Conservation (phyloP, 2,888 invertebrate species). For the Melanostoma scalare region DNA sequence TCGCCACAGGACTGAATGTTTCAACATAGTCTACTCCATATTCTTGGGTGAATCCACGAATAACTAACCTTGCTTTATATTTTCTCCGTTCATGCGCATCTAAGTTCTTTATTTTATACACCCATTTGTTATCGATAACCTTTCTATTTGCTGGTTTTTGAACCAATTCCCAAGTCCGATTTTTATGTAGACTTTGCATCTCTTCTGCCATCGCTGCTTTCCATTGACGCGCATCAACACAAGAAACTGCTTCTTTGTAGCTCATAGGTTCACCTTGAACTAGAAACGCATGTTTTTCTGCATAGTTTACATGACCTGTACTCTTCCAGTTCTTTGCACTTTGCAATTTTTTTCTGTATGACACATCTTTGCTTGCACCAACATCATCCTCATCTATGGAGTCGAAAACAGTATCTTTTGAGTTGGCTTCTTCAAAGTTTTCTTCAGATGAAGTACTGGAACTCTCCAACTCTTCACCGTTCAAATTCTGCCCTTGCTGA, state of each 20-base stretch:
- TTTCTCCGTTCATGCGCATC: conserved; percentile 69
- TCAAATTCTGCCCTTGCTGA: too few relatives aligned
- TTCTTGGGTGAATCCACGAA: conserved; percentile 75
- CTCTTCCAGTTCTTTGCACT: neutral
- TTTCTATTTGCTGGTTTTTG: conserved; percentile 50
- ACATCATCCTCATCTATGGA: too few relatives aligned
- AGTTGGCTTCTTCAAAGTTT: neutral
- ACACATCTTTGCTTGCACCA: neutral
- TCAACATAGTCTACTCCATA: conserved; percentile 75
- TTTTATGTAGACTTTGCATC: conserved; percentile 44
- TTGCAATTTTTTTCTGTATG: neutral
- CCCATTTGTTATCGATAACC: conserved; percentile 54
- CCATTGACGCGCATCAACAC: too few relatives aligned
- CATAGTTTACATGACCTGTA: neutral
- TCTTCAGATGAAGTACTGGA: neutral
- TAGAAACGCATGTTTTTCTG: conserved; percentile 24
- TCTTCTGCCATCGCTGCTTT: conserved; percentile 73
- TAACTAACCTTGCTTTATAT: conserved; percentile 76
- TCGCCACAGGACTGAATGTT: conserved; percentile 57
- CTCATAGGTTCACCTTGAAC: neutral
- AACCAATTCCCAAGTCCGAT: conserved; percentile 67
- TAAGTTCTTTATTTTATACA: conserved; percentile 53
- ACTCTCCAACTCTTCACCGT: neutral
- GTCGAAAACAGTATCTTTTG: neutral
- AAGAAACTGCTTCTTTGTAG: too few relatives aligned